Evolutionary conservation across 2,797 vertebrate genomes (phyloP), one percentile per base, ranked within the genome.

Genomic region (Cyclopterus lumpus): DNA sequence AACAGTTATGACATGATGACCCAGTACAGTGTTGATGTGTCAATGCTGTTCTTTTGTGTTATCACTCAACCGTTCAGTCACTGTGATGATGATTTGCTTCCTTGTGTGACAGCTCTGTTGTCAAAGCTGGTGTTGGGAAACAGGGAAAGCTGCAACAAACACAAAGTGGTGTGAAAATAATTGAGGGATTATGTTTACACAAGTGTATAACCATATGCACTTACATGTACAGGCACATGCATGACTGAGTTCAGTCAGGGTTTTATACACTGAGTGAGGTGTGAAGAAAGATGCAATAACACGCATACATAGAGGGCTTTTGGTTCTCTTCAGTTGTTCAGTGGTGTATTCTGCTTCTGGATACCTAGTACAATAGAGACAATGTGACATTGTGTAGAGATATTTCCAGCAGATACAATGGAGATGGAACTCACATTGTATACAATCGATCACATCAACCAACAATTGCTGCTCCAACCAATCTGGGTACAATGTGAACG

Each of bases 1-100:
- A 91, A 91, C 91, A 88, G 73, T 82, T 84, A 77, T 84, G 89
- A 84, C 81, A 88, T 3, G 12, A 54, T 82, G 80, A 89, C 88
- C 89, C 9, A 20, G 48, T 81, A 80, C 83, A 69, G 86, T 84
- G 90, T 86, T 91, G 92, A 93, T 67, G 77, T 86, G 63, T 88
- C 82, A 75, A n/a, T 82, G 66, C 67, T 67, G 48, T 66, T 82
- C 74, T 53, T 88, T 89, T 92, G 88, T 91, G 68, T 81, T 82
- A 73, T 87, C 82, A 55, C 67, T 83, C 69, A 30, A 61, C 77
- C 15, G 4, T 73, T 89, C 77, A 79, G 81, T 68, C 69, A 44
- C 26, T 44, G 60, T 69, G 85, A 82, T 68, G 77, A 90, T 73
- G 79, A 84, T 77, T 70, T 30, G 73, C 85, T 85, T 91, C 92